phyloP scores from a whole-genome alignment of 1,140 invertebrate genomes.

The Eriosoma lanigerum region DNA sequence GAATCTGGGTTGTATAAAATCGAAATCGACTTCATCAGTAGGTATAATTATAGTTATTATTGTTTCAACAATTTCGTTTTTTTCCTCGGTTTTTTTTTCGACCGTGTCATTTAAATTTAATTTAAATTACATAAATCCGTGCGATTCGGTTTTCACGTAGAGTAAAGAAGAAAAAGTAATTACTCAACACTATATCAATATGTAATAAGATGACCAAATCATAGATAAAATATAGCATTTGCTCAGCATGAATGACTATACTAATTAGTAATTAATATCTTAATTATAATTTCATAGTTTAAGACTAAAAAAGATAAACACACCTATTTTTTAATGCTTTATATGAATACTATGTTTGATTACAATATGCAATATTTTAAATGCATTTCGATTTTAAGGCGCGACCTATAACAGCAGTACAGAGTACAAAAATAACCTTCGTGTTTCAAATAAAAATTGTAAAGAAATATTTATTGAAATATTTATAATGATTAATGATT shows the following conservation, averaged over 20 bases:
- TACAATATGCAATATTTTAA: neutral
- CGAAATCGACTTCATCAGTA: constrained; percentile 8
- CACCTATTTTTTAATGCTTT: neutral
- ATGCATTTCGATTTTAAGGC: neutral
- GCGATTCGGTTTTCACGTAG: constrained; percentile 29
- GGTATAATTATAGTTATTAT: constrained; percentile 32
- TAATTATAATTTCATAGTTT: constrained; percentile 33
- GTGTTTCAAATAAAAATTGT: too few relatives aligned
- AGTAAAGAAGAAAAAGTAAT: constrained; percentile 26
- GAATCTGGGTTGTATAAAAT: constrained; percentile 43
- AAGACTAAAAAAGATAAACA: neutral
- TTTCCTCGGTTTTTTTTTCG: too few relatives aligned
- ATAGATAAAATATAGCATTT: neutral
- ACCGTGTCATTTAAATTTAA: constrained; percentile 24
- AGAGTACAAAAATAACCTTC: too few relatives aligned
- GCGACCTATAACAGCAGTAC: too few relatives aligned
- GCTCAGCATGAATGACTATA: neutral
- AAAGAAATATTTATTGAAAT: too few relatives aligned
- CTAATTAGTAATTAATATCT: constrained; percentile 15
- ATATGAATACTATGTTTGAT: neutral
- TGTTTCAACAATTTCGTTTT: constrained; percentile 39
- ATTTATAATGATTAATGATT: too few relatives aligned
- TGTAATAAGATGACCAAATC: neutral
- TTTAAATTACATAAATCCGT: constrained; percentile 45
- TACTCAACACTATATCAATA: neutral